Conservation (phyloP, 2,113 vertebrate species). For the Ptilonorhynchus violaceus region DNA sequence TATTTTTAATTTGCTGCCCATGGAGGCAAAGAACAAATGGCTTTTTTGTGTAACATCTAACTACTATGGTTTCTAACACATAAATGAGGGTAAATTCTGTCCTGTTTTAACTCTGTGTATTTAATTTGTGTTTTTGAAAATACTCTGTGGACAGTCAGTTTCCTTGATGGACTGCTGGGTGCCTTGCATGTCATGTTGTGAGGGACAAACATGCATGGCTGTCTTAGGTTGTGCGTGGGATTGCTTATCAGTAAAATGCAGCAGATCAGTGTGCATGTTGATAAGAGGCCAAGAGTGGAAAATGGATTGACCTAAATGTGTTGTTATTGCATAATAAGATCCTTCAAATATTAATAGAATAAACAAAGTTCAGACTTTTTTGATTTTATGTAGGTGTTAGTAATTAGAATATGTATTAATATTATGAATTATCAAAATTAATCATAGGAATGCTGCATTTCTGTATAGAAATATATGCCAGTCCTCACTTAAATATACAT, state of each 20-base stretch:
- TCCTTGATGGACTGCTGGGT: not conserved
- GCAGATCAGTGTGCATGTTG: not conserved
- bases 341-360: not conserved
- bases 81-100: not conserved
- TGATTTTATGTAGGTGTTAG: not conserved
- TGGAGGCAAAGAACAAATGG: not conserved
- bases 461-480: not conserved
- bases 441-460: not conserved
- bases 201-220: not conserved
- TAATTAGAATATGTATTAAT: not conserved
- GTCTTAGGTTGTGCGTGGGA: not conserved
- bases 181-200: not conserved
- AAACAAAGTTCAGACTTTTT: not conserved
- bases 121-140: not conserved
- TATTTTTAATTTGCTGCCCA: not conserved
- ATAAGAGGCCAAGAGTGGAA: not conserved
- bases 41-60: not conserved
- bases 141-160: not conserved
- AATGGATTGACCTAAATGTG: not conserved
- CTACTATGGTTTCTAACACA: not conserved
- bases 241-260: slow-evolving; percentile 25
- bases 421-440: not conserved
- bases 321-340: not conserved
- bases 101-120: not conserved
- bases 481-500: not conserved